Evolutionary conservation across 2,888 invertebrate species (phyloP).

Genomic region (Hermaeophaga mercurialis): DNA sequence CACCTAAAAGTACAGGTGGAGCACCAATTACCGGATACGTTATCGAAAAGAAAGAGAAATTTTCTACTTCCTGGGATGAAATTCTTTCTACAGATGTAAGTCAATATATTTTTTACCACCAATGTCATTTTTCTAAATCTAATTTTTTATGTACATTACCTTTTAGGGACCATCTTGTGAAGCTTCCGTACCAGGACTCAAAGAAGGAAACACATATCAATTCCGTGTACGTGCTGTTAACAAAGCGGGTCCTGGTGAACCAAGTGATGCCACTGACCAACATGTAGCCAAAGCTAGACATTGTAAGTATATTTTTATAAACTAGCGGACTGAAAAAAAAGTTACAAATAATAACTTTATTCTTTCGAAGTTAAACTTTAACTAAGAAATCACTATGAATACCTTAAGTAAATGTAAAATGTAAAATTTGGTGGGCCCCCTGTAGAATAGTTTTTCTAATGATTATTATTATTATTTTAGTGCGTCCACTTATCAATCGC

Average conservation of each 20-base stretch:
- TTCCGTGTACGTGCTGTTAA: slow-evolving; percentile 95
- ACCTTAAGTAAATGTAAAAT: too few relatives aligned
- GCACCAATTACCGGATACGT: slow-evolving; percentile 84
- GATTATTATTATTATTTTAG: too few relatives aligned
- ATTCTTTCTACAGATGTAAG: slow-evolving; percentile 74
- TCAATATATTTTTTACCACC: too few relatives aligned
- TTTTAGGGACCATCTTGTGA: slow-evolving; percentile 75
- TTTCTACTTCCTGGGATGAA: slow-evolving; percentile 80
- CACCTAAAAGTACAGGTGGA: slow-evolving; percentile 78
- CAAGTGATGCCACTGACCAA: slow-evolving; percentile 86
- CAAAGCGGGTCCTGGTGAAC: slow-evolving; percentile 92
- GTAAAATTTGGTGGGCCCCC: too few relatives aligned
- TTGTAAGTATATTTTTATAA: slow-evolving; percentile 68
- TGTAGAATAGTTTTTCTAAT: too few relatives aligned
- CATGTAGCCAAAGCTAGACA: slow-evolving; percentile 87
- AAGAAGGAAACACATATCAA: slow-evolving; percentile 91
- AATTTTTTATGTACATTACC: too few relatives aligned
- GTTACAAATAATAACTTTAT: too few relatives aligned
- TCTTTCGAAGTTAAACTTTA: too few relatives aligned
- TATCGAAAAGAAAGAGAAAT: slow-evolving; percentile 87
- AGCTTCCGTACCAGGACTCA: slow-evolving; percentile 82
- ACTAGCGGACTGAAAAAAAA: too few relatives aligned
- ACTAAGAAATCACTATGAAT: too few relatives aligned
- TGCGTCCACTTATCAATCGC: slow-evolving; percentile 94
- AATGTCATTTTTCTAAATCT: too few relatives aligned